Percentiles rank a stretch among this genome's conserved stretches.
Conservation (phyloP, 1,140 invertebrate species). For the Sipha flava region DNA sequence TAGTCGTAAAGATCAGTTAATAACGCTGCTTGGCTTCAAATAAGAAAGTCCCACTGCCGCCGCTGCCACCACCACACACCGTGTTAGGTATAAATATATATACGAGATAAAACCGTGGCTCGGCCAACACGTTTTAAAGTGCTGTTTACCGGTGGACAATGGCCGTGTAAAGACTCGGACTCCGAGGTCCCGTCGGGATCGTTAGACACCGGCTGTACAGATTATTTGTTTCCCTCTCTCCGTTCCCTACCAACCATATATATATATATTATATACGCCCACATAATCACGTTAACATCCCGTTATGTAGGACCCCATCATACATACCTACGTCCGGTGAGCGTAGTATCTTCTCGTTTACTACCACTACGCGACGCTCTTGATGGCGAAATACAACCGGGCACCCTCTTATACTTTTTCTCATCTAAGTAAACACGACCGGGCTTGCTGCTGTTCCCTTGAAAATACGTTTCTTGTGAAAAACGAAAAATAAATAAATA, state of each 20-base stretch:
- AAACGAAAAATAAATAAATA: no score
- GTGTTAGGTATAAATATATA: no score
- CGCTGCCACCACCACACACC: no score
- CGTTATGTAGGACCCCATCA: neutral
- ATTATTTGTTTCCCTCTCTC: constrained; percentile 15
- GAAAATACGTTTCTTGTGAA: no score
- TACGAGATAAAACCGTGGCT: no score
- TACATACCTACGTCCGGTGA: neutral
- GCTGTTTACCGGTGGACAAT: constrained; percentile 24
- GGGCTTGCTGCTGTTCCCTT: neutral
- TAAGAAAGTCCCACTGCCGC: no score
- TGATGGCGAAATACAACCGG: neutral
- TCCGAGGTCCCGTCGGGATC: constrained; percentile 16
- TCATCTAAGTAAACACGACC: neutral
- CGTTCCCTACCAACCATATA: neutral
- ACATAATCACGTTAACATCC: constrained; percentile 31
- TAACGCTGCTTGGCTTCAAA: neutral
- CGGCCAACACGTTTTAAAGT: constrained; percentile 24
- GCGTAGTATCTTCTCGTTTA: constrained; percentile 22
- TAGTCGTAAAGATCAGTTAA: constrained; percentile 28
- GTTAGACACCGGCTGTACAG: neutral
- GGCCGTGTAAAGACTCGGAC: neutral
- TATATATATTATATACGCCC: neutral
- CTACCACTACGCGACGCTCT: neutral
- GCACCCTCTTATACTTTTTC: neutral